Evolutionary conservation across 1,140 invertebrate species (phyloP).

Genomic region (Caenorhabditis tropicalis): DNA sequence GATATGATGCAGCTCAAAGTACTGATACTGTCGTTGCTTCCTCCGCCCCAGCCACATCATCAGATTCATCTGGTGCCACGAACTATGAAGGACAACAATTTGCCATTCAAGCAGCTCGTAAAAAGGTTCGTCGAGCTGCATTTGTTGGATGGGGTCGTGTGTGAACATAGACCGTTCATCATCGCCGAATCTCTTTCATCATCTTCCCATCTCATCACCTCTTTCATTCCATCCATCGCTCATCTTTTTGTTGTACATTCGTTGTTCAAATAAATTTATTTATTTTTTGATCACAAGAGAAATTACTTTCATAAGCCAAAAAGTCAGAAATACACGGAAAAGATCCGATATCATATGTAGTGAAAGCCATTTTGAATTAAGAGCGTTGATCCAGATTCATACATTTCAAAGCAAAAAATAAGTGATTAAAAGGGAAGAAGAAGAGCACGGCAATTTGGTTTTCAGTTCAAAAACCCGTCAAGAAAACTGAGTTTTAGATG

Average conservation of each 20-base stretch:
- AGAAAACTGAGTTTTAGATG: neutral
- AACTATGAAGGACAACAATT: slow-evolving; percentile 30
- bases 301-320: neutral
- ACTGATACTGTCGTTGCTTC: slow-evolving; percentile 41
- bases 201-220: slow-evolving; percentile 16
- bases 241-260: slow-evolving; percentile 42
- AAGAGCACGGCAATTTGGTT: neutral
- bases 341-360: neutral
- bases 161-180: neutral
- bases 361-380: slow-evolving; percentile 34
- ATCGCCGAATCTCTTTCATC: slow-evolving; percentile 20
- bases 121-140: slow-evolving; percentile 12
- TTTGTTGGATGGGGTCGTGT: slow-evolving; percentile 37
- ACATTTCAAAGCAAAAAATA: neutral
- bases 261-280: slow-evolving; percentile 44
- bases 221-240: neutral
- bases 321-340: neutral
- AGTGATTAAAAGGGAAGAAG: slow-evolving; percentile 29
- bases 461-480: slow-evolving; percentile 31
- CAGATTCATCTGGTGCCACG: slow-evolving; percentile 34
- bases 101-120: slow-evolving; percentile 18
- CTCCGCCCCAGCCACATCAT: slow-evolving; percentile 48
- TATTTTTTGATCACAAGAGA: slow-evolving; percentile 1
- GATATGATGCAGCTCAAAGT: slow-evolving; percentile 33
- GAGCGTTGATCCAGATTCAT: neutral